A percentile compares a stretch with the other conserved stretches of the same genome.
Evolutionary conservation across 2,113 vertebrate genomes (phyloP).

Genomic region (Illadopsis cleaveri): DNA sequence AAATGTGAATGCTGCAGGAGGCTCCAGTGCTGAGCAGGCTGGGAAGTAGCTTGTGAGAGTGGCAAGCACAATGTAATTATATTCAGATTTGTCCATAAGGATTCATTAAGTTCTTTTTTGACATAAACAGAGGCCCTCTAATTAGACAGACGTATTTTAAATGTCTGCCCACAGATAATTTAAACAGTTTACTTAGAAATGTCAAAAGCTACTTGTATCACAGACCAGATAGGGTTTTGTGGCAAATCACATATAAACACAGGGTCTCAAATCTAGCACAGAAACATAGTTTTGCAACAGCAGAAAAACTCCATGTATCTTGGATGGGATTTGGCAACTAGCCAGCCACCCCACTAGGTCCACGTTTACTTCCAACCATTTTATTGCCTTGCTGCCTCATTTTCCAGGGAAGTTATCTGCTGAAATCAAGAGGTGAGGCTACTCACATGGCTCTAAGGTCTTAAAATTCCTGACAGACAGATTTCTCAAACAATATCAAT

Average conservation of each 20-base stretch:
- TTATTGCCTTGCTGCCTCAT: background rate
- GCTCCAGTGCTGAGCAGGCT: background rate
- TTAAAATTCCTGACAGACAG: background rate
- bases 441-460: background rate
- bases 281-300: background rate
- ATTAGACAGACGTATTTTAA: conserved; percentile 50
- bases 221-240: background rate
- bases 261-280: background rate
- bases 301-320: background rate
- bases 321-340: background rate
- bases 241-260: conserved; percentile 24
- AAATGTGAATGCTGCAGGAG: background rate
- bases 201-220: conserved; percentile 44
- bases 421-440: background rate
- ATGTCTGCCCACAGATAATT: conserved; percentile 24
- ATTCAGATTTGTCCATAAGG: background rate
- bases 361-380: background rate
- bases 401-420: background rate
- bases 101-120: conserved; percentile 16
- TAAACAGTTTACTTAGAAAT: conserved; percentile 67
- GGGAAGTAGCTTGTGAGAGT: background rate
- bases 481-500: background rate
- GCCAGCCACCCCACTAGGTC: background rate
- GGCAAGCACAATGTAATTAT: conserved; percentile 5
- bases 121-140: conserved; percentile 44